Conservation (phyloP, 2,797 vertebrate species). For the Ispidina lecontei region DNA sequence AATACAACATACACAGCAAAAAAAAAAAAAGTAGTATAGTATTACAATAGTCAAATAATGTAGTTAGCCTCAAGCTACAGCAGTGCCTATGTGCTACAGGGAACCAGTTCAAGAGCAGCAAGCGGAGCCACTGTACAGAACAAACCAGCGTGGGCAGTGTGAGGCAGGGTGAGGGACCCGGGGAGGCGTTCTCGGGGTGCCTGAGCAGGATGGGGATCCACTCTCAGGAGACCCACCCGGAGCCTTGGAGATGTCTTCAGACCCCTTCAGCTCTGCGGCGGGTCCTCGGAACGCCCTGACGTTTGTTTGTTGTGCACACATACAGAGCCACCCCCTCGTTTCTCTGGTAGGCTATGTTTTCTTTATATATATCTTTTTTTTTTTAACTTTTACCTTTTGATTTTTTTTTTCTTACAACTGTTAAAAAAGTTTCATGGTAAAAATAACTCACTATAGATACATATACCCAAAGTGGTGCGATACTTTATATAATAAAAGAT, state of each 20-base stretch:
- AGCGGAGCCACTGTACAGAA: constrained; percentile 43
- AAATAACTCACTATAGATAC: constrained; percentile 96
- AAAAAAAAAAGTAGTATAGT: constrained; percentile 39
- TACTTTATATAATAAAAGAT: constrained; percentile 88
- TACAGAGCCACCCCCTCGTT: constrained; percentile 31
- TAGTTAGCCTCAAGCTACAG: constrained; percentile 37
- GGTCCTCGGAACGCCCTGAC: constrained; percentile 46
- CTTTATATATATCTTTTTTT: constrained; percentile 62
- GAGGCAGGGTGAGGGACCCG: constrained; percentile 29
- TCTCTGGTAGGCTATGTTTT: constrained; percentile 67
- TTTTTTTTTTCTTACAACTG: constrained; percentile 86
- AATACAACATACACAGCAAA: constrained; percentile 67
- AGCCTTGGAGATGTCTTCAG: background rate
- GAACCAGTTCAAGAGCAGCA: constrained; percentile 31
- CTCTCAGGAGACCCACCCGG: background rate
- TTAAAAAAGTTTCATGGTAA: constrained; percentile 88
- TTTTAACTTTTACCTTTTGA: constrained; percentile 66
- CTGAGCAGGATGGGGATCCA: background rate
- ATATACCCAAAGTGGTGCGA: constrained; percentile 85
- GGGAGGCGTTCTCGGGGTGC: background rate
- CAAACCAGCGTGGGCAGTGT: background rate
- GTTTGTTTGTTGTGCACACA: constrained; percentile 21
- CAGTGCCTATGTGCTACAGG: constrained; percentile 39
- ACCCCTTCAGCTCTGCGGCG: background rate
- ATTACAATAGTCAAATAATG: constrained; percentile 63